Evolutionary conservation across 2,797 vertebrate genomes (phyloP).

Genomic region (Carcharodon carcharias): DNA sequence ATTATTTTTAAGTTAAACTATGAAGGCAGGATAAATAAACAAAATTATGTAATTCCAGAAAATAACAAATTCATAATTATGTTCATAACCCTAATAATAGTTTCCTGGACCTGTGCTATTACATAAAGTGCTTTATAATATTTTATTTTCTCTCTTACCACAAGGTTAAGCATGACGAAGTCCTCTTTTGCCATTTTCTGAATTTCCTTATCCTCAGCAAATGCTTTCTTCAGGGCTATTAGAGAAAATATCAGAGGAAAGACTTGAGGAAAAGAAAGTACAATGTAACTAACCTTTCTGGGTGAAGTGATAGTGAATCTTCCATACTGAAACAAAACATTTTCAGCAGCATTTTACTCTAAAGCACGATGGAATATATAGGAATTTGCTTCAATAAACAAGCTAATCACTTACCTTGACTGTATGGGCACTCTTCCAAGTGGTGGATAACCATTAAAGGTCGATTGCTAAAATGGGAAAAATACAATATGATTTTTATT

Average conservation of each 20-base stretch:
- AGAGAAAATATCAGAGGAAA: constrained; percentile 40
- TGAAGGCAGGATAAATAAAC: neutral
- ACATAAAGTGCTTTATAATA: neutral
- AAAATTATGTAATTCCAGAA: neutral
- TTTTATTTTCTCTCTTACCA: constrained; percentile 63
- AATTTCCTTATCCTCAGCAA: constrained; percentile 71
- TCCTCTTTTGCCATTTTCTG: constrained; percentile 77
- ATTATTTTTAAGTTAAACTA: neutral
- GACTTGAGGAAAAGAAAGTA: neutral
- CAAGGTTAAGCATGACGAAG: constrained; percentile 80
- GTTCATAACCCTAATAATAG: neutral
- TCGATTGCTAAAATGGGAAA: constrained; percentile 69
- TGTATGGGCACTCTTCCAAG: constrained; percentile 85
- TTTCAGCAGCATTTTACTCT: neutral
- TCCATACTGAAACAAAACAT: neutral
- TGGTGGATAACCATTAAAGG: constrained; percentile 90
- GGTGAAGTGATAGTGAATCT: neutral
- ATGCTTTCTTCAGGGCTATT: constrained; percentile 76
- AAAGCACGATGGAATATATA: neutral
- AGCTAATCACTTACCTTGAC: constrained; percentile 61
- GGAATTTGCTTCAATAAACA: neutral
- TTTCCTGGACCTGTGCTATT: neutral
- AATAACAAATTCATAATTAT: neutral
- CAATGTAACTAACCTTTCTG: neutral
- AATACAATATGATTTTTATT: neutral